These are phyloP conservation scores for Drosophila miranda DNA, from an alignment of 1,140 invertebrate genomes.

Conservation along the genomic window DNA sequence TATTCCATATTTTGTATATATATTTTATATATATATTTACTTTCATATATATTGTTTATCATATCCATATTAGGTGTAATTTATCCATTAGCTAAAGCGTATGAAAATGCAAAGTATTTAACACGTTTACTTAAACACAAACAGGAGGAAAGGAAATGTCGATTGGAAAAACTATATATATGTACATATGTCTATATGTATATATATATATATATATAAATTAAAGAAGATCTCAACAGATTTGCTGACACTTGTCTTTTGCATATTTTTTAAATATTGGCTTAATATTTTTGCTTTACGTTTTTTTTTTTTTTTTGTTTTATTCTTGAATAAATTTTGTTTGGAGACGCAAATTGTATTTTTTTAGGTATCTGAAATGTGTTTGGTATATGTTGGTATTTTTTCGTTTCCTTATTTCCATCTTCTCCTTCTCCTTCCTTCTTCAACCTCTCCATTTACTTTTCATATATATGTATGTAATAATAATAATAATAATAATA, in stretches of 20 bases:
- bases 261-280: conserved; percentile 43
- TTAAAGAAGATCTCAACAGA: conserved; percentile 51
- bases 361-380: conserved; percentile 58
- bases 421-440: neutral
- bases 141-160: conserved; percentile 41
- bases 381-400: conserved; percentile 67
- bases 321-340: conserved; percentile 35
- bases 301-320: conserved; percentile 31
- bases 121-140: conserved; percentile 49
- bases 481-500: conserved; percentile 61
- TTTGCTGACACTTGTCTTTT: conserved; percentile 40
- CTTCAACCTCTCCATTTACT: neutral
- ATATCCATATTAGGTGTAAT: conserved; percentile 59
- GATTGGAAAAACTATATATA: conserved; percentile 4
- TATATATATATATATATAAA: conserved; percentile 8
- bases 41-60: conserved; percentile 42
- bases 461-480: conserved; percentile 35
- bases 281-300: conserved; percentile 31
- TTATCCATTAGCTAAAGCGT: conserved; percentile 75
- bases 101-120: conserved; percentile 77
- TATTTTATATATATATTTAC: conserved; percentile 35
- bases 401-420: conserved; percentile 15
- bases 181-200: neutral
- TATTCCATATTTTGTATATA: conserved; percentile 3
- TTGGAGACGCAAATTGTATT: conserved; percentile 62